Evolutionary conservation across 1,140 invertebrate species (phyloP).

Genomic region (Leptonema lineaticorne): DNA sequence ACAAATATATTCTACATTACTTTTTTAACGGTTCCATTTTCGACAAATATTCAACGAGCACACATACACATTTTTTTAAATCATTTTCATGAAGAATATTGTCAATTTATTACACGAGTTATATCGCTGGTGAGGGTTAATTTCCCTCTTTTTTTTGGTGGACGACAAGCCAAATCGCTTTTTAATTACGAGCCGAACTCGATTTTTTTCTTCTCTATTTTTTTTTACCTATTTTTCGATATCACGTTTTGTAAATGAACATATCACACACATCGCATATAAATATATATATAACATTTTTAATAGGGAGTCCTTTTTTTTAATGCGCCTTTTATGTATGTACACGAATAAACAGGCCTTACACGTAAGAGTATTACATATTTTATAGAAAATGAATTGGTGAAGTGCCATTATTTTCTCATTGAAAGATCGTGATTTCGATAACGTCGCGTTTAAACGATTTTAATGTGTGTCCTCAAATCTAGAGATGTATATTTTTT

Average conservation of each 20-base stretch:
- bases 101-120: too few species aligned
- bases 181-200: constrained; percentile 36
- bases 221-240: too few species aligned
- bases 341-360: not conserved
- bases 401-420: not conserved
- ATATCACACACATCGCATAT: constrained; percentile 24
- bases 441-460: too few species aligned
- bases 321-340: too few species aligned
- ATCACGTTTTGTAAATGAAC: constrained; percentile 33
- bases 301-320: not conserved
- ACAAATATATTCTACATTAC: too few species aligned
- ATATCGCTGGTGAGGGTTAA: not conserved
- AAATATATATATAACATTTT: not conserved
- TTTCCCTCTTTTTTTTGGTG: constrained; percentile 5
- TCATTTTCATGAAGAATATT: too few species aligned
- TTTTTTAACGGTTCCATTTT: too few species aligned
- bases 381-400: not conserved
- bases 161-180: constrained; percentile 34
- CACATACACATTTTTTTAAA: too few species aligned
- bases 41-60: too few species aligned
- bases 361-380: not conserved
- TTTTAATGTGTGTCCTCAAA: too few species aligned
- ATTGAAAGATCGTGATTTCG: not conserved
- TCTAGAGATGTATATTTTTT: too few species aligned
- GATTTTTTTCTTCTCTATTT: too few species aligned